Conservation (phyloP, 2,797 vertebrate genomes). For the Falco peregrinus region DNA sequence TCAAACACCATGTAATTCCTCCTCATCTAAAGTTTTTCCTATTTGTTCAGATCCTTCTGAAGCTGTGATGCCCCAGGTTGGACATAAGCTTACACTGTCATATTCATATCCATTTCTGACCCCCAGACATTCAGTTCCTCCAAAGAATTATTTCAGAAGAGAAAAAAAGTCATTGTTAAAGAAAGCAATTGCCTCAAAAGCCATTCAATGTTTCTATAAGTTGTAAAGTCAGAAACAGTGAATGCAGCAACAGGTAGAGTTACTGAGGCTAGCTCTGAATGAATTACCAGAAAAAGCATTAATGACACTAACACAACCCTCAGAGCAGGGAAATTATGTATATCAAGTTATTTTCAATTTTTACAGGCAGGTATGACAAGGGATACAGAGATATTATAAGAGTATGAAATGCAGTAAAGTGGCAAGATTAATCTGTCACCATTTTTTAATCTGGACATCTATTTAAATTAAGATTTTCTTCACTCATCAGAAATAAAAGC, state of each 20-base stretch:
- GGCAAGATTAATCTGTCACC: neutral
- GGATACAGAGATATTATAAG: neutral
- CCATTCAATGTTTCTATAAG: neutral
- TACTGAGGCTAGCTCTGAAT: neutral
- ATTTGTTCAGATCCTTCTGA: neutral
- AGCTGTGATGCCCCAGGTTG: neutral
- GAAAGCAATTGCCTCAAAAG: neutral
- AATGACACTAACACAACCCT: neutral
- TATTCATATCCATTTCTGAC: neutral
- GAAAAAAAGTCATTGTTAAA: neutral
- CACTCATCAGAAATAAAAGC: neutral
- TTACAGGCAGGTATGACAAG: neutral
- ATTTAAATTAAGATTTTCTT: neutral
- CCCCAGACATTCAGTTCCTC: neutral
- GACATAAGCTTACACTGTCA: neutral
- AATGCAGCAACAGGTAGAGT: neutral
- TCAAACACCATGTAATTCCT: neutral
- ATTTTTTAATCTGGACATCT: neutral
- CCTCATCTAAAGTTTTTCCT: neutral
- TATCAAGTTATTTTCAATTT: neutral
- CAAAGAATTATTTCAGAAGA: neutral
- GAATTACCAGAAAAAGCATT: neutral
- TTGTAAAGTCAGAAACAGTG: neutral
- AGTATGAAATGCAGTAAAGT: neutral
- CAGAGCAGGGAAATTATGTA: neutral